phyloP scores from a whole-genome alignment of 1,140 invertebrate species.

The Drosophila lacteicornis region DNA sequence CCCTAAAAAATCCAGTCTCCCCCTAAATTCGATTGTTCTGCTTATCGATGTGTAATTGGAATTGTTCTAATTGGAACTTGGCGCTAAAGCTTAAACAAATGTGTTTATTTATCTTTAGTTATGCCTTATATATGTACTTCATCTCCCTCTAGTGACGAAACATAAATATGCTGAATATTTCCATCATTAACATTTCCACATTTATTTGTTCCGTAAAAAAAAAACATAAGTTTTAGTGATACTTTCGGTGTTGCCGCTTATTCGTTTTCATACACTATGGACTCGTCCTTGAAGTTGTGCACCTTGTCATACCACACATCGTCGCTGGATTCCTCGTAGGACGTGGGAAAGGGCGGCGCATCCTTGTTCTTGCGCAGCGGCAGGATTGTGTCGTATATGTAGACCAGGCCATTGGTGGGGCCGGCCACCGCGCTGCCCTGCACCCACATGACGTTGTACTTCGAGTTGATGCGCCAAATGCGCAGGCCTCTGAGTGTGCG shows the following conservation, averaged over 20 bases:
- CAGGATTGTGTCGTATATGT: slow-evolving; percentile 93
- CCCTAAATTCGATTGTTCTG: background rate
- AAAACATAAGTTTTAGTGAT: slow-evolving; percentile 11
- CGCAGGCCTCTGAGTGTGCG: slow-evolving; percentile 90
- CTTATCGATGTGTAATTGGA: background rate
- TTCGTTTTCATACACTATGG: slow-evolving; percentile 71
- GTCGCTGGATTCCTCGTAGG: slow-evolving; percentile 87
- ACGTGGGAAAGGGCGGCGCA: slow-evolving; percentile 93
- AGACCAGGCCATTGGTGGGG: slow-evolving; percentile 91
- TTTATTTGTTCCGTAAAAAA: slow-evolving; percentile 27
- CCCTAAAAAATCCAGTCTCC: background rate
- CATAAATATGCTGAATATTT: background rate
- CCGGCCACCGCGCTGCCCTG: slow-evolving; percentile 93
- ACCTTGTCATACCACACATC: slow-evolving; percentile 79
- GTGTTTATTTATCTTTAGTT: too few relatives aligned
- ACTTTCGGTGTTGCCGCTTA: slow-evolving; percentile 36
- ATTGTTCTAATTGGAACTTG: background rate
- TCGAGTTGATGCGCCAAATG: slow-evolving; percentile 96
- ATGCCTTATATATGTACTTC: too few relatives aligned
- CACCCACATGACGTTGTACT: slow-evolving; percentile 97
- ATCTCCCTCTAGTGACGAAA: too few relatives aligned
- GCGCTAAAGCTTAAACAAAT: background rate
- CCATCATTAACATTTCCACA: background rate
- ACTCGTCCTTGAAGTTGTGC: slow-evolving; percentile 80
- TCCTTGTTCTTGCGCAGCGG: slow-evolving; percentile 87